These are phyloP conservation scores for Bothrops jararaca DNA, from an alignment of 2,113 vertebrate species.

Conservation along the genomic window DNA sequence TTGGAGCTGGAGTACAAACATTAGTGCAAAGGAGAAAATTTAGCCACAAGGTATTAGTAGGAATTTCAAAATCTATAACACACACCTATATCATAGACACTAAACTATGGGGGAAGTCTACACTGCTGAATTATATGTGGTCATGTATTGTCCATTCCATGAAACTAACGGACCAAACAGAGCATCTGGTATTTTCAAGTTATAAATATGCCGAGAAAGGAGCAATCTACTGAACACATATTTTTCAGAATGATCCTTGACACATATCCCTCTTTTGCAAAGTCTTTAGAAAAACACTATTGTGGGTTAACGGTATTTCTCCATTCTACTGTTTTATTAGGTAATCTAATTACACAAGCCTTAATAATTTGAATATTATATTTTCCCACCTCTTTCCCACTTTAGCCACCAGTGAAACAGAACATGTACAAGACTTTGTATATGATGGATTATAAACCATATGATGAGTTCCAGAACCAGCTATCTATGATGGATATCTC, in stretches of 20 bases:
- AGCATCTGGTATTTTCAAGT: background rate
- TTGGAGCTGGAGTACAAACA: background rate
- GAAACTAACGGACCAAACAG: background rate
- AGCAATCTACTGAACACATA: background rate
- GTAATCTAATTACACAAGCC: background rate
- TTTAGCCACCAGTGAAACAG: constrained; percentile 41
- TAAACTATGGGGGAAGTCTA: background rate
- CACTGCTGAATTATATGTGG: too few relatives aligned
- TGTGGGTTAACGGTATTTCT: background rate
- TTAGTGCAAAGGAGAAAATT: background rate
- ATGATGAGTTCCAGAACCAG: fast-evolving
- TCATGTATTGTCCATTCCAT: background rate
- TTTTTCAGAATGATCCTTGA: background rate
- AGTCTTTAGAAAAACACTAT: background rate
- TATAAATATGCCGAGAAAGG: background rate
- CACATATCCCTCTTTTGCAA: background rate
- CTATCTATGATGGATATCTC: background rate
- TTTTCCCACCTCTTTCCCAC: background rate
- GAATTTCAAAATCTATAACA: background rate
- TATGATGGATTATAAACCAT: constrained; percentile 43
- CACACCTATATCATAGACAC: background rate
- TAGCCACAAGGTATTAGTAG: background rate
- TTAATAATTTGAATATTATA: background rate
- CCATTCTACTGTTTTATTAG: background rate
- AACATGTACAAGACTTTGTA: constrained; percentile 55